These are phyloP conservation scores for Semicossyphus pulcher DNA, from an alignment of 2,113 vertebrate species.

Conservation along the genomic window DNA sequence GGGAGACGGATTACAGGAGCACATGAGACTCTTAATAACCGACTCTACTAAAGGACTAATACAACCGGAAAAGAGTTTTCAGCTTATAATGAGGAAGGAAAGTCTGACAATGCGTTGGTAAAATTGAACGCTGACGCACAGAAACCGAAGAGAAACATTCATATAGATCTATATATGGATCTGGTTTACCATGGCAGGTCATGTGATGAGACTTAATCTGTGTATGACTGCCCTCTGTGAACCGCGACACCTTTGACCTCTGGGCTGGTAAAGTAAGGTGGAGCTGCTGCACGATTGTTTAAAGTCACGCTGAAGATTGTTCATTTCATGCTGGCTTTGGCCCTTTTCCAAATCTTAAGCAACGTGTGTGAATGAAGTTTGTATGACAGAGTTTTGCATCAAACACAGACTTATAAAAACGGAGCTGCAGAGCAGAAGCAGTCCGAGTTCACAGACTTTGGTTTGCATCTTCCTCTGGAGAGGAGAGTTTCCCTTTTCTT, in stretches of 20 bases:
- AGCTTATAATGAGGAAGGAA: background rate
- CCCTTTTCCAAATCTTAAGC: background rate
- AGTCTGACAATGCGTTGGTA: background rate
- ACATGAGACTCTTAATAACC: constrained; percentile 27
- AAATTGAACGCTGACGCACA: background rate
- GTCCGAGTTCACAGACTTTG: too few species aligned
- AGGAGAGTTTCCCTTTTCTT: too few species aligned
- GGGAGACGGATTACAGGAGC: constrained; percentile 37
- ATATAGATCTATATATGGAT: background rate
- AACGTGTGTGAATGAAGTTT: too few species aligned
- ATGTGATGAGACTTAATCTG: constrained; percentile 41
- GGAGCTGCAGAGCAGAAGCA: too few species aligned
- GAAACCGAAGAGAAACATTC: background rate
- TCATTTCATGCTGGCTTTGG: too few species aligned
- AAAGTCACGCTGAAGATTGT: background rate
- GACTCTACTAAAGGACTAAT: background rate
- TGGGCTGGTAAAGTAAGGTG: background rate
- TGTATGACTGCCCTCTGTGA: constrained; percentile 41
- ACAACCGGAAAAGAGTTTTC: background rate
- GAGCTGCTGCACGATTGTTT: background rate
- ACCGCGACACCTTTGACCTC: constrained; percentile 6
- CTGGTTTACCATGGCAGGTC: constrained; percentile 1
- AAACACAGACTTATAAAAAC: too few species aligned
- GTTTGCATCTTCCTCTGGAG: too few species aligned
- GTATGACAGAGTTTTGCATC: too few species aligned